Percentiles rank a stretch among this genome's conserved stretches.
phyloP scores from a whole-genome alignment of 2,888 invertebrate genomes.

The Chydorus sphaericus region DNA sequence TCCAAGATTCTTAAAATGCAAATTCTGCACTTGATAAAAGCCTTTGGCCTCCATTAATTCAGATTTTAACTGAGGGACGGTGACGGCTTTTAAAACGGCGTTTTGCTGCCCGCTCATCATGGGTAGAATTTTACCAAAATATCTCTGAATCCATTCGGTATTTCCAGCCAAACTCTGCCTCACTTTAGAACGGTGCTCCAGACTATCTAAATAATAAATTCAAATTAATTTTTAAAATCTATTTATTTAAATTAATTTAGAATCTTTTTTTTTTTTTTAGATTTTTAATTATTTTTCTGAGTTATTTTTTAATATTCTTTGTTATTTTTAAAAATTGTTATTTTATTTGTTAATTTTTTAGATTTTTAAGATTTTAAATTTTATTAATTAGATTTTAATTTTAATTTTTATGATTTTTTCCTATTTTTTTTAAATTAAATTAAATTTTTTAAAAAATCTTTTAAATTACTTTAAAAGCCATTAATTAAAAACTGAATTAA shows the following conservation, averaged over 20 bases:
- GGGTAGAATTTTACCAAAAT: constrained; percentile 15
- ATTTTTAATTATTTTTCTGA: too few relatives aligned
- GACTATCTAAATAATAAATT: constrained; percentile 22
- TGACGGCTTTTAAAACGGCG: constrained; percentile 1
- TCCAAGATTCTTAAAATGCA: background rate
- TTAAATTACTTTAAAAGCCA: background rate
- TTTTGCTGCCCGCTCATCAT: constrained; percentile 15
- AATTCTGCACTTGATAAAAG: background rate
- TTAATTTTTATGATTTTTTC: too few relatives aligned
- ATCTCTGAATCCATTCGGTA: constrained; percentile 22
- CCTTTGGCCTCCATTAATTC: background rate
- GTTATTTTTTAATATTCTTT: too few relatives aligned
- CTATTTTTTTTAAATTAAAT: too few relatives aligned
- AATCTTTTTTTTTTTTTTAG: background rate
- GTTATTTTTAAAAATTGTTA: too few relatives aligned
- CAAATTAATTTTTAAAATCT: too few relatives aligned
- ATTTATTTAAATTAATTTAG: background rate
- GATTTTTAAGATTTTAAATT: too few relatives aligned
- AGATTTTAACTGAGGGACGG: background rate
- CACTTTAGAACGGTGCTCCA: constrained; percentile 24
- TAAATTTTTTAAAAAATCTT: too few relatives aligned
- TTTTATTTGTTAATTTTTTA: too few relatives aligned
- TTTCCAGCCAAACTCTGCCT: constrained; percentile 24
- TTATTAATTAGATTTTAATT: too few relatives aligned
- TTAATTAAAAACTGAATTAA: background rate